Base-by-base conservation (phyloP, 2,888 invertebrate genomes). In the Synergus itoensis region DNA sequence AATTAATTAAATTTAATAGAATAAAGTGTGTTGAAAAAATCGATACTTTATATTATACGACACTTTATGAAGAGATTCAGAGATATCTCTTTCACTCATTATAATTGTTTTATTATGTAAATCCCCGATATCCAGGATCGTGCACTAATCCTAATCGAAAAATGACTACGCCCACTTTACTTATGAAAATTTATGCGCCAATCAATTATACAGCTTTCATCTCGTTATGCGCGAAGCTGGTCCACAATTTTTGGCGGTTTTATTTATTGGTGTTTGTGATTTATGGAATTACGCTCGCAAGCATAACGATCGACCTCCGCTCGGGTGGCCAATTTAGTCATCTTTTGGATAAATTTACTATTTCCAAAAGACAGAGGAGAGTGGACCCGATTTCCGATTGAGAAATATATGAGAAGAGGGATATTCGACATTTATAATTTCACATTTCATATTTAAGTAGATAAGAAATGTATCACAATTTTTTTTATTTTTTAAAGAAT, bases 181-280 rank as follows among this genome's bases (percentile, higher is more conserved):
- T 85, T 85, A 82, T 81, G 85, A 82, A 81, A 85, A 85, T 85
- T 85, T 85, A 85, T 85, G 81, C 80, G 79, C 81, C 43, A 80
- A 79, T 85, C 86, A 85, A 86, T 85, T 85, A 86, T 83, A 78
- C 80, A 80, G 81, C 79, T 79, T 78, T 76, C 77, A 76, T 57
- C 76, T 57, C 53, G 40, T 60, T 75, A 75, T 16, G 18, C n/a
- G n/a, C 53, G 36, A 57, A 60, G 14, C 40, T 75, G 75, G 53
- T 11, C 41, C 75, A 21, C n/a, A 60, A 48, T 75, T 75, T 75
- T 57, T 21, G 75, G 36, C 16, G 21, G 18, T 75, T 75, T 75
- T 53, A 75, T 75, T 40, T 53, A 57, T 75, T 57, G 53, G 18
- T 8, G 14, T 21, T 28, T 21, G 60, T 57, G 75, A 60, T 75